phyloP scores from a whole-genome alignment of 2,888 invertebrate genomes.

The Criorhina ranunculi region DNA sequence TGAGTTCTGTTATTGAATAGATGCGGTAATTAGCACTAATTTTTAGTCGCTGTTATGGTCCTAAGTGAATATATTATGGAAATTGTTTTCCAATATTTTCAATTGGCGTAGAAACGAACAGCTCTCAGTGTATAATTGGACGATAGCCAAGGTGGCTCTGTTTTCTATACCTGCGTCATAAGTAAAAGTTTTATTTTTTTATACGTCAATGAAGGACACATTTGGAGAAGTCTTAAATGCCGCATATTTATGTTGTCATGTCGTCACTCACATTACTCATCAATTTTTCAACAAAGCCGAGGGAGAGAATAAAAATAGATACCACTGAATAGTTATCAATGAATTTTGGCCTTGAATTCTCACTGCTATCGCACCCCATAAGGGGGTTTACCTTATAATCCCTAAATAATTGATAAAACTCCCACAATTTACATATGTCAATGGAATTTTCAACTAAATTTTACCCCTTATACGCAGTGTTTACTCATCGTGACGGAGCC shows the following conservation, averaged over 20 bases:
- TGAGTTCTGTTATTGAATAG: conserved; percentile 21
- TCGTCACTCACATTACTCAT: conserved; percentile 26
- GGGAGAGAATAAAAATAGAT: conserved; percentile 17
- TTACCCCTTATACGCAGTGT: background rate
- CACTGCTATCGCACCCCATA: background rate
- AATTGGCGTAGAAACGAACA: conserved; percentile 27
- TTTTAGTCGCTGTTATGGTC: conserved; percentile 11
- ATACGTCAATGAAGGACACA: conserved; percentile 46
- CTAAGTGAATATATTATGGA: conserved; percentile 9
- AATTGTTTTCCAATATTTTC: conserved; percentile 46
- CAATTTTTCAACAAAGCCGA: conserved; percentile 8
- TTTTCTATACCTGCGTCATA: conserved; percentile 34
- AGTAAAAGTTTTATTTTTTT: conserved; percentile 16
- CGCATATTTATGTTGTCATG: conserved; percentile 27
- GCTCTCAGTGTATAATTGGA: conserved; percentile 34
- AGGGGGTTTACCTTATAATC: conserved; percentile 5
- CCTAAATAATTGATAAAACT: conserved; percentile 42
- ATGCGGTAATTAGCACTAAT: conserved; percentile 53
- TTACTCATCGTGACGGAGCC: conserved; percentile 3
- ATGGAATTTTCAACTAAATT: background rate
- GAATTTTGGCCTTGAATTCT: conserved; percentile 30
- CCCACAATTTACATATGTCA: background rate
- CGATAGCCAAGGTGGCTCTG: conserved; percentile 30
- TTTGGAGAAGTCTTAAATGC: conserved; percentile 42
- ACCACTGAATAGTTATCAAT: conserved; percentile 32